Conservation (phyloP, 2,113 vertebrate genomes). For the Psilopogon haemacephalus region DNA sequence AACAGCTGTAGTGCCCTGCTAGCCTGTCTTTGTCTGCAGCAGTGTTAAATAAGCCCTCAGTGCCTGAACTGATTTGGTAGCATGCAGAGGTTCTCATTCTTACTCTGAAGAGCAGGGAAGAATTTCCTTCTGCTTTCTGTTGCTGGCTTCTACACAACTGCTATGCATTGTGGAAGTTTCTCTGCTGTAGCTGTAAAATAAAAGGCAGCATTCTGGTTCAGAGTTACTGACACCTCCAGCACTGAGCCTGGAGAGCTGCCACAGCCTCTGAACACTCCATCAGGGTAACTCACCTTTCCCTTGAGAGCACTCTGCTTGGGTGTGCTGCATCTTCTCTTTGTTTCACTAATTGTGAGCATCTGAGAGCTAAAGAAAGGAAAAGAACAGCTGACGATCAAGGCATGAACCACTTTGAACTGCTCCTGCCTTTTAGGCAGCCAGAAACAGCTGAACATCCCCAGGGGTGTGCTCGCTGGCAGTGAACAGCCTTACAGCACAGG, state of each 20-base stretch:
- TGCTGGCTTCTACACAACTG: neutral
- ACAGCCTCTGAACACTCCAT: neutral
- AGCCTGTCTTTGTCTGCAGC: no score
- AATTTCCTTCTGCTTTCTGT: neutral
- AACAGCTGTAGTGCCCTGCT: neutral
- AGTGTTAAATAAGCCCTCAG: neutral
- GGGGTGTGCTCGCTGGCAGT: accelerated
- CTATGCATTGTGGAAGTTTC: accelerated
- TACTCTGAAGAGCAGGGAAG: neutral
- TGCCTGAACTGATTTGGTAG: accelerated
- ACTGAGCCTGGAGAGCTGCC: accelerated
- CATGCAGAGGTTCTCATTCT: neutral
- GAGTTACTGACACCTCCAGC: neutral
- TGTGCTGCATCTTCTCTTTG: neutral
- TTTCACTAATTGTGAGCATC: neutral
- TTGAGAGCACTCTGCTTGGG: neutral
- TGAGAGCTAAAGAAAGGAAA: neutral
- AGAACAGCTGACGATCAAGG: neutral
- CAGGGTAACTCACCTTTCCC: neutral
- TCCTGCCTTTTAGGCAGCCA: neutral
- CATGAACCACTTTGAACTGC: neutral
- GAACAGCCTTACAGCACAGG: no score
- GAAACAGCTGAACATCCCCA: neutral
- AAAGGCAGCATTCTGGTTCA: neutral
- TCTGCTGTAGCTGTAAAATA: neutral